Conservation (phyloP, 2,113 vertebrate species). For the Pseudopodoces humilis region DNA sequence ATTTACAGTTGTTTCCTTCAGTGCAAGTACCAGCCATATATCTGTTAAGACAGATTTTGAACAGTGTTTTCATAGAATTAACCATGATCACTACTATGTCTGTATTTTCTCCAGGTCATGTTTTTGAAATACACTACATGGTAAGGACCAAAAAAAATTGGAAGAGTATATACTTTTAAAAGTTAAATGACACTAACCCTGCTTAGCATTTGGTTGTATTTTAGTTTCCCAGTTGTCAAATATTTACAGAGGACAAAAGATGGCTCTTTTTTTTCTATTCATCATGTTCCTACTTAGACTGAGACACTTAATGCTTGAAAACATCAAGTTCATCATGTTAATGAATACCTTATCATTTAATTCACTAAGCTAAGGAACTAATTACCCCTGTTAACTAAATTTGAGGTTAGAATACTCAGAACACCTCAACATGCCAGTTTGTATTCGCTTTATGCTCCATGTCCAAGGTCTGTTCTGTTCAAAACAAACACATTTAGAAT, state of each 20-base stretch:
- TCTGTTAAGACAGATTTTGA: constrained; percentile 69
- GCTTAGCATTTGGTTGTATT: not conserved
- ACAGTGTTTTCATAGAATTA: not conserved
- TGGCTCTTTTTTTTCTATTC: not conserved
- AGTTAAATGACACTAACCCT: not conserved
- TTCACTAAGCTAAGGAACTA: not conserved
- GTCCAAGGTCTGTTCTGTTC: not conserved
- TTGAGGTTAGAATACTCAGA: not conserved
- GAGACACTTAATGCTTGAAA: not conserved
- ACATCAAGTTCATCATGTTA: not conserved
- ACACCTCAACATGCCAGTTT: not conserved
- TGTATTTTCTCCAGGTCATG: not conserved
- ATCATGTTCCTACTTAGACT: not conserved
- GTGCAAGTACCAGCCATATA: constrained; percentile 86
- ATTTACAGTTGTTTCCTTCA: constrained; percentile 88
- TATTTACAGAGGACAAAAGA: not conserved
- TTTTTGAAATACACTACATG: not conserved
- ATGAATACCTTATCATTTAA: not conserved
- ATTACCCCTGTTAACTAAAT: not conserved
- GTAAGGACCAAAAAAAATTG: not conserved
- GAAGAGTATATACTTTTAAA: not conserved
- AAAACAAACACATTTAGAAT: not conserved
- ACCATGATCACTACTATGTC: not conserved
- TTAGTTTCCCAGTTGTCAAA: not conserved
- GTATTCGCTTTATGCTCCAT: not conserved